These are phyloP conservation scores for Malurus melanocephalus DNA, from an alignment of 2,113 vertebrate species.

Conservation along the genomic window DNA sequence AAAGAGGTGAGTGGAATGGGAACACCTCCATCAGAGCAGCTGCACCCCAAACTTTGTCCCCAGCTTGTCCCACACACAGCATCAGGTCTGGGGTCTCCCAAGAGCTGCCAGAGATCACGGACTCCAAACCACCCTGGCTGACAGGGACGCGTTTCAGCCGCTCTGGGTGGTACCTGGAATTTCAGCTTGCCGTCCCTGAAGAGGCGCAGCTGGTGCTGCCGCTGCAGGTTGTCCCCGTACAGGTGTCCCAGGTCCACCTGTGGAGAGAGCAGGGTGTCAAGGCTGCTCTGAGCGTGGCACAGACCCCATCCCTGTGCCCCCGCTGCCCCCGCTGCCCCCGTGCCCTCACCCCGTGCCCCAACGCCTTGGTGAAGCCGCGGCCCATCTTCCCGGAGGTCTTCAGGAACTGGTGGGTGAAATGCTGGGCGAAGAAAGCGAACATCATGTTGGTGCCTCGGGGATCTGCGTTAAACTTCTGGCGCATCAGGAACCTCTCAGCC, in stretches of 20 bases:
- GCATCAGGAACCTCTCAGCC: conserved; percentile 77
- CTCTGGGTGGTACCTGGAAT: conserved; percentile 79
- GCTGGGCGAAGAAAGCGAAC: conserved; percentile 97
- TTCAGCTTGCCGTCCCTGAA: conserved; percentile 90
- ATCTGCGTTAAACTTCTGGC: conserved; percentile 82
- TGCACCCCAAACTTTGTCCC: background rate
- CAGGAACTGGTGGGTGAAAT: conserved; percentile 97
- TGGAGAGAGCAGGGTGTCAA: accelerated
- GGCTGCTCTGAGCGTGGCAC: accelerated
- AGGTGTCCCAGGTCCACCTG: conserved; percentile 91
- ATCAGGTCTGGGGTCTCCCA: background rate
- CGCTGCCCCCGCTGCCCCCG: accelerated
- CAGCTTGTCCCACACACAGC: accelerated
- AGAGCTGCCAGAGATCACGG: background rate
- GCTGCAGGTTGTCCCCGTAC: conserved; percentile 84
- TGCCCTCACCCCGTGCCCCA: conserved; percentile 86
- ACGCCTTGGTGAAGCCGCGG: conserved; percentile 85
- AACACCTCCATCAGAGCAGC: accelerated
- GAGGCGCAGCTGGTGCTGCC: conserved; percentile 86
- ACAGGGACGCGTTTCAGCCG: accelerated
- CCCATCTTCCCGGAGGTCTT: conserved; percentile 83
- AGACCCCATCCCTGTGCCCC: background rate
- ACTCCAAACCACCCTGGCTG: background rate
- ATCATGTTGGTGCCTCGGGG: conserved; percentile 88
- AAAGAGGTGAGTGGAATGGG: accelerated